Conservation (phyloP, 2,888 invertebrate species). For the Cylloceria caligata region DNA sequence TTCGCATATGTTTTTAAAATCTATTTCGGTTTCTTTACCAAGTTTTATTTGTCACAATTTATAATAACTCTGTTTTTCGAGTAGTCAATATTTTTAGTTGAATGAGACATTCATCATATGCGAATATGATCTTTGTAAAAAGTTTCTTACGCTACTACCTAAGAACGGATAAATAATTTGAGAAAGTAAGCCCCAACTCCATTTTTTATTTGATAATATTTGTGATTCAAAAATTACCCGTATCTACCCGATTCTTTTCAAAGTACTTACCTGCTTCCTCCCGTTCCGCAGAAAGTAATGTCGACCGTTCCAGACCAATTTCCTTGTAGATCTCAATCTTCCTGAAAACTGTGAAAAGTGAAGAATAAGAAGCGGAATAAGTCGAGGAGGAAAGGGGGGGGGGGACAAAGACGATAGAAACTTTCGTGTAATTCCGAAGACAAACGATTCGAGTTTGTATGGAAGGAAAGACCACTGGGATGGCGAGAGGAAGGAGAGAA, state of each 20-base stretch:
- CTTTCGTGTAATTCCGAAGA: conserved; percentile 67
- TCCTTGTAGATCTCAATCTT: conserved; percentile 62
- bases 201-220: not conserved
- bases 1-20: too few relatives aligned
- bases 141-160: not conserved
- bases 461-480: conserved; percentile 37
- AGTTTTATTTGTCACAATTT: not conserved
- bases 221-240: not conserved
- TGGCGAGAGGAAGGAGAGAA: not conserved
- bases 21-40: not conserved
- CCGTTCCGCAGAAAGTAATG: conserved; percentile 49
- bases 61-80: too few relatives aligned
- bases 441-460: conserved; percentile 66
- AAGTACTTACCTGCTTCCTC: not conserved
- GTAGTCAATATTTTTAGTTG: too few relatives aligned
- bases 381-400: conserved; percentile 13
- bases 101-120: too few relatives aligned
- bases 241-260: not conserved
- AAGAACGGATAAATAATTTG: not conserved
- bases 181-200: not conserved
- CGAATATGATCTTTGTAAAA: too few relatives aligned
- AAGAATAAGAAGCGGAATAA: conserved; percentile 53
- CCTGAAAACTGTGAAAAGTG: conserved; percentile 48
- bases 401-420: conserved; percentile 53
- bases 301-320: conserved; percentile 47